Evolutionary conservation across 2,113 vertebrate genomes (phyloP), one percentile per base, ranked within the genome.

Genomic region (Stegostoma tigrinum): DNA sequence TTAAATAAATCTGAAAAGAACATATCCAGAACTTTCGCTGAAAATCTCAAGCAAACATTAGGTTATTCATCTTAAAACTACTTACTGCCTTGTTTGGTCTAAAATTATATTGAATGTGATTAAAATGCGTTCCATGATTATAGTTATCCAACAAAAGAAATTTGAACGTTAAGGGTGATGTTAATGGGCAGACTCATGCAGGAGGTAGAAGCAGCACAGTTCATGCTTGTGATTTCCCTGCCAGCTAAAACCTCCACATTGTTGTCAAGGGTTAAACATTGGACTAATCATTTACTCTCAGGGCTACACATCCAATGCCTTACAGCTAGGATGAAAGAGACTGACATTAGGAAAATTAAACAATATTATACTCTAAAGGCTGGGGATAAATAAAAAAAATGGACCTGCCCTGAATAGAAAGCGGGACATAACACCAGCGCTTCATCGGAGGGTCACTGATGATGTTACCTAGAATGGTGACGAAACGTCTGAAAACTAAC

Each of bases 81-180:
- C 93, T 61, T 61, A 72, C 5, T 52, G 68, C 48, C 42, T 15
- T 95, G 48, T 95, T 2, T 95, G 5, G 68, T 42, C 67, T 95
- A 45, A 75, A 95, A 27, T 61, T 5, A 45, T 72, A 23, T 72
- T 17, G 48, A 42, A 4, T 30, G 68, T 72, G 67, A 52, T 95
- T 94, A 72, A 3, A 95, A 72, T 66, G 30, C 68, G 30, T 52
- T 14, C 21, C 19, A 21, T 75, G 42, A 75, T 95, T 75, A 95
- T 52, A 95, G 72, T 95, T 95, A 52, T 72, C 23, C n/a, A 30
- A 72, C 94, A 95, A 95, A 95, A 5, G 66, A 95, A 95, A 95
- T 68, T 95, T 95, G 68, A 72, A 42, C 68, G 24, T 75, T 95
- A 19, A 17, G 24, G 68, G 12, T 61, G 38, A 17, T 67, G 61